phyloP scores from a whole-genome alignment of 2,797 vertebrate genomes.

The Allobates femoralis region DNA sequence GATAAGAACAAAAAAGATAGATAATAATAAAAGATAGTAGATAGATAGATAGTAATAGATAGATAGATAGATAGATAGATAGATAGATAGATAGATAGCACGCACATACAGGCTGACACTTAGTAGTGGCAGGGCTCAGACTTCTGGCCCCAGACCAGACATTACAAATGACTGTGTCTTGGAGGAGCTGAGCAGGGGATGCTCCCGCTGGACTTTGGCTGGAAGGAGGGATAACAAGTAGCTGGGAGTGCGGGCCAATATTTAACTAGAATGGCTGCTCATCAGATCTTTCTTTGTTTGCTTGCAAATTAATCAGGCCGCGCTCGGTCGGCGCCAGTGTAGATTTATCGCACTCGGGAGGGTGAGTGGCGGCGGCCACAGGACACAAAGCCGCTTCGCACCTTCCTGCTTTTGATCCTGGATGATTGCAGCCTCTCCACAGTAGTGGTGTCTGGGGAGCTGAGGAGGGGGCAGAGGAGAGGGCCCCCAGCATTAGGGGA shows the following conservation, averaged over 20 bases:
- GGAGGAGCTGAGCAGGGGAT: neutral
- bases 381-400: slow-evolving; percentile 82
- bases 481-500: too few species aligned
- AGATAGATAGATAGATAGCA: too few species aligned
- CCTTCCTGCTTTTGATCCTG: slow-evolving; percentile 83
- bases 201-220: slow-evolving; percentile 54
- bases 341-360: slow-evolving; percentile 82
- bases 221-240: slow-evolving; percentile 22
- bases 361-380: slow-evolving; percentile 74
- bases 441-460: slow-evolving; percentile 80
- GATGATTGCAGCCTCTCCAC: slow-evolving; percentile 75
- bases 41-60: neutral
- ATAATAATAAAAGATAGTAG: too few species aligned
- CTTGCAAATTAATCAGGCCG: slow-evolving; percentile 90
- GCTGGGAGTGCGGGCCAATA: slow-evolving; percentile 77
- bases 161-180: neutral
- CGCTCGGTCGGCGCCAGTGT: slow-evolving; percentile 81
- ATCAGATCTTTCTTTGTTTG: slow-evolving; percentile 87
- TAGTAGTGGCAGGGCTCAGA: too few species aligned
- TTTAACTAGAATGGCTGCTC: slow-evolving; percentile 85
- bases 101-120: neutral
- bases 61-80: neutral
- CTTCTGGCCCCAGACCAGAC: neutral
- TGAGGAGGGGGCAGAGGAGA: slow-evolving; percentile 76
- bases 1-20: neutral